Conservation (phyloP, 2,888 invertebrate species). For the Euclidia mi region DNA sequence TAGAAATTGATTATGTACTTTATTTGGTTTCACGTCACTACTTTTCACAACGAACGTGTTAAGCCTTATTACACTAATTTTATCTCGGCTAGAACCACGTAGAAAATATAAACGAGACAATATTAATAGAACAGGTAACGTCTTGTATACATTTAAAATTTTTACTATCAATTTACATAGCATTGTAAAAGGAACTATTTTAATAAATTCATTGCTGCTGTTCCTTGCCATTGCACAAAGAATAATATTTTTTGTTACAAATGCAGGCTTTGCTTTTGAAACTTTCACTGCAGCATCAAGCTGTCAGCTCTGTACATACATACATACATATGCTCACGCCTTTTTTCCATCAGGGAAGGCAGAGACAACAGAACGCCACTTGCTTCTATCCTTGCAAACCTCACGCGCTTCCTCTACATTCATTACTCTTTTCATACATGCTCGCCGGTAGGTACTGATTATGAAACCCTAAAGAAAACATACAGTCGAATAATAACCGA, state of each 20-base stretch:
- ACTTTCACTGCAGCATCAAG: constrained; percentile 48
- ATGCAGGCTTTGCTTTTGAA: constrained; percentile 51
- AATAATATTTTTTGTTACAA: constrained; percentile 54
- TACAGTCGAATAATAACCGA: no score
- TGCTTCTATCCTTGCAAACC: no score
- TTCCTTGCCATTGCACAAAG: constrained; percentile 35
- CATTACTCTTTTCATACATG: no score
- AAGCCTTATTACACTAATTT: constrained; percentile 13
- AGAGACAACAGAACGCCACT: no score
- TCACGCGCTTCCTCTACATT: no score
- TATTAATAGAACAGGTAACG: not conserved
- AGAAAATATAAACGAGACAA: no score
- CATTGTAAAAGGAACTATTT: constrained; percentile 32
- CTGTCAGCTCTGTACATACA: no score
- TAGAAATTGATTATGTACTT: no score
- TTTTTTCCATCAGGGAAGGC: no score
- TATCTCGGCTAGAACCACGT: not conserved
- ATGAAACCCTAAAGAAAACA: no score
- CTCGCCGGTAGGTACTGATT: no score
- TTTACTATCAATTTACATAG: constrained; percentile 30
- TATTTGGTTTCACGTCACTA: not conserved
- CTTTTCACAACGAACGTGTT: constrained; percentile 7
- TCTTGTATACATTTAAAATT: constrained; percentile 15
- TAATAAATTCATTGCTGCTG: constrained; percentile 37
- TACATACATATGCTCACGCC: no score